Evolutionary conservation across 2,113 vertebrate genomes (phyloP).

Genomic region (Greenwoodochromis staneri): DNA sequence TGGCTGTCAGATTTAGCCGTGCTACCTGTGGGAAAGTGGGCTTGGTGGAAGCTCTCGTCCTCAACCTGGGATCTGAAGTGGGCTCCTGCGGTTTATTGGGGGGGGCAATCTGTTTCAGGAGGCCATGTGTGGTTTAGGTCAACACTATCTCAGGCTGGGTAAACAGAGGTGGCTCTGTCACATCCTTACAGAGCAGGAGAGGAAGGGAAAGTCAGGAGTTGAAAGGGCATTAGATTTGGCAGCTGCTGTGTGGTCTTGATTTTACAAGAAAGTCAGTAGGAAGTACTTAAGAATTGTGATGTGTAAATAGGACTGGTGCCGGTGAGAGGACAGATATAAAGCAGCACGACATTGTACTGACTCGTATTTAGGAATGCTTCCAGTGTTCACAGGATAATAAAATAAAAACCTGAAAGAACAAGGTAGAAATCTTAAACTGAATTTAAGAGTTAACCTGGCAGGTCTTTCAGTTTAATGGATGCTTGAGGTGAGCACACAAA

Average conservation of each 20-base stretch:
- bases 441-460: background rate
- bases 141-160: constrained; percentile 40
- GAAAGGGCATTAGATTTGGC: background rate
- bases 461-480: background rate
- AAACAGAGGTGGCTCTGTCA: constrained; percentile 36
- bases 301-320: constrained; percentile 43
- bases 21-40: constrained; percentile 64
- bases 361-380: constrained; percentile 23
- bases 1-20: constrained; percentile 12
- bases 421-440: constrained; percentile 5
- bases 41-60: constrained; percentile 29
- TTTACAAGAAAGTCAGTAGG: constrained; percentile 53
- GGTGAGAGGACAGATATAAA: constrained; percentile 36
- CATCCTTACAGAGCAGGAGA: background rate
- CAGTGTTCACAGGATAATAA: background rate
- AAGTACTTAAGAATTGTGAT: constrained; percentile 45
- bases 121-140: constrained; percentile 38
- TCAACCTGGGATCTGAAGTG: constrained; percentile 10
- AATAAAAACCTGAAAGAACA: background rate
- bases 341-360: background rate
- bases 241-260: constrained; percentile 47
- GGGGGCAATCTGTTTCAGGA: constrained; percentile 38
- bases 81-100: constrained; percentile 49
- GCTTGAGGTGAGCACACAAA: background rate
- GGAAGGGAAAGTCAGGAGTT: constrained; percentile 7